Evolutionary conservation across 2,888 invertebrate species (phyloP).

Genomic region (Erpobdella octoculata): DNA sequence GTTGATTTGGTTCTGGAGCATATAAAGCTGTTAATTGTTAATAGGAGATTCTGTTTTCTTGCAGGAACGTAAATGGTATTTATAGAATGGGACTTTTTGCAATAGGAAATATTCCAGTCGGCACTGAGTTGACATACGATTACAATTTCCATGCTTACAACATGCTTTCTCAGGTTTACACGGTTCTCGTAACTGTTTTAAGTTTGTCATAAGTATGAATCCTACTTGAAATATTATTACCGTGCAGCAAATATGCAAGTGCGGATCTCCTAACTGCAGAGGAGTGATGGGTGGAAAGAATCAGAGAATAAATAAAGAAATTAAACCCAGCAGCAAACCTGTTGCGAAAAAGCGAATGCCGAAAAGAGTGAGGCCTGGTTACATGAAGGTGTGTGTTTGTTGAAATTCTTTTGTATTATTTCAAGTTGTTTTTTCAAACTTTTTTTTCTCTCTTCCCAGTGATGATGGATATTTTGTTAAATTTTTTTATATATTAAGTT

Average conservation of each 20-base stretch:
- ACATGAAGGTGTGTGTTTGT: slow-evolving; percentile 6
- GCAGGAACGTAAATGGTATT: slow-evolving; percentile 71
- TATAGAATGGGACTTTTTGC: slow-evolving; percentile 93
- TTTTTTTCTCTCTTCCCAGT: background rate
- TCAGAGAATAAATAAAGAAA: slow-evolving; percentile 64
- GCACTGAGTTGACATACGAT: slow-evolving; percentile 88
- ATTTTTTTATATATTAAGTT: too few species aligned
- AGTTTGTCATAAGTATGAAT: background rate
- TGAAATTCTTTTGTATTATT: slow-evolving; percentile 4
- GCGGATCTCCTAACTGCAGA: slow-evolving; percentile 79
- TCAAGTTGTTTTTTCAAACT: background rate
- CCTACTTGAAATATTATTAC: too few species aligned
- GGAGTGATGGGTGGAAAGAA: slow-evolving; percentile 69
- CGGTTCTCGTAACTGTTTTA: background rate
- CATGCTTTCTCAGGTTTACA: slow-evolving; percentile 62
- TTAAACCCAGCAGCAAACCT: slow-evolving; percentile 51
- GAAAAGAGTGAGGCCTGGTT: slow-evolving; percentile 17
- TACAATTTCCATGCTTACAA: slow-evolving; percentile 95
- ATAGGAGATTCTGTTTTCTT: too few species aligned
- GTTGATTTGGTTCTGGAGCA: too few species aligned
- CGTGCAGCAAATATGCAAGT: slow-evolving; percentile 73
- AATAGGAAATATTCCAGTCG: slow-evolving; percentile 71
- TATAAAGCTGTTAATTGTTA: too few species aligned
- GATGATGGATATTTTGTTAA: too few species aligned
- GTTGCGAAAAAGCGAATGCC: background rate